These are phyloP conservation scores for Melanargia galathea DNA, from an alignment of 2,888 invertebrate genomes.

Conservation along the genomic window DNA sequence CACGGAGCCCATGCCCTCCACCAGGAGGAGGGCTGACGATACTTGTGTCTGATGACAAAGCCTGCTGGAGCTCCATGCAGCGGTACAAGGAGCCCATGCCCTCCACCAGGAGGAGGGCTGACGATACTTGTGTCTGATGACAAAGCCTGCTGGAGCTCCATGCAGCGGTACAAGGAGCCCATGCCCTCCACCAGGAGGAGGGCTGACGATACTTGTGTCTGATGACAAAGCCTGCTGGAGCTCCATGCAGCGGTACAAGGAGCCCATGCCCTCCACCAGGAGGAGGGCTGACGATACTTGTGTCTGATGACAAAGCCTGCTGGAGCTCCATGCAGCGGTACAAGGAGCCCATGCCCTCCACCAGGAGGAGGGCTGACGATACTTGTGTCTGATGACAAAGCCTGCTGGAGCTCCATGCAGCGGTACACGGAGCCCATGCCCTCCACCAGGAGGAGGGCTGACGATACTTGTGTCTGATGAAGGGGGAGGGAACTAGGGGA, in stretches of 20 bases:
- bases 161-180: constrained; percentile 84
- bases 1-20: constrained; percentile 84
- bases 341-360: constrained; percentile 84
- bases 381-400: constrained; percentile 70
- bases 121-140: not conserved
- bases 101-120: too few species aligned
- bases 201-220: constrained; percentile 80
- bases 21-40: constrained; percentile 82
- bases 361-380: constrained; percentile 82
- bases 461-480: not conserved
- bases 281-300: too few species aligned
- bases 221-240: too few species aligned
- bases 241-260: too few species aligned
- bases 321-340: constrained; percentile 84
- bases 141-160: constrained; percentile 81
- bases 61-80: too few species aligned
- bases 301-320: constrained; percentile 61
- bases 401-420: too few species aligned
- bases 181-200: constrained; percentile 83
- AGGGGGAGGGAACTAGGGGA: not conserved
- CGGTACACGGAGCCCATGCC: too few species aligned
- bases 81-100: too few species aligned
- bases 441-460: too few species aligned
- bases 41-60: constrained; percentile 70
- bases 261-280: too few species aligned